Evolutionary conservation across 2,113 vertebrate species (phyloP).

Genomic region (Monarcha castaneiventris): DNA sequence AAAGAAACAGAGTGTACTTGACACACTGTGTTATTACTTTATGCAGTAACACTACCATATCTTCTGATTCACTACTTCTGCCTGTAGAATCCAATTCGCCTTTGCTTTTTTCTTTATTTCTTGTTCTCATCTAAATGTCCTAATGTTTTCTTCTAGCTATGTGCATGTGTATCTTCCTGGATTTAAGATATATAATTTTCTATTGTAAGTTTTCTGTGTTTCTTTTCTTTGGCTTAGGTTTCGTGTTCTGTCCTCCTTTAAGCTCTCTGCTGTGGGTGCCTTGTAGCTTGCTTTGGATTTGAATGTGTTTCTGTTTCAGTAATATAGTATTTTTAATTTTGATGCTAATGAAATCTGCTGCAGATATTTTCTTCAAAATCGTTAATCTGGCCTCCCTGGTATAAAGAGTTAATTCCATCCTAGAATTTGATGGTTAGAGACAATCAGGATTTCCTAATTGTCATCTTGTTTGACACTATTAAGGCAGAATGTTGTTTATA

Average conservation of each 20-base stretch:
- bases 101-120: background rate
- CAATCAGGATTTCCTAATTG: background rate
- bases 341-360: background rate
- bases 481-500: background rate
- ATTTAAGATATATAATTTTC: background rate
- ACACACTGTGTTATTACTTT: background rate
- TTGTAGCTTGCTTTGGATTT: background rate
- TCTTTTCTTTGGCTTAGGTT: background rate
- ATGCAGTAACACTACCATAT: background rate
- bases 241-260: background rate
- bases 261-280: background rate
- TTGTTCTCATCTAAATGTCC: background rate
- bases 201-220: background rate
- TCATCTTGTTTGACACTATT: background rate
- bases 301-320: background rate
- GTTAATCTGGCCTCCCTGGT: background rate
- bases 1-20: conserved; percentile 19
- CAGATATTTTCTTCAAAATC: background rate
- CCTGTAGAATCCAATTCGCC: background rate
- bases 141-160: background rate
- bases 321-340: background rate
- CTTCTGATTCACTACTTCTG: background rate
- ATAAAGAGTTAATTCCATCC: background rate
- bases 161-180: background rate
- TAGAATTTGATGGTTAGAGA: background rate